These are phyloP conservation scores for Gobio occitaniae DNA, from an alignment of 2,797 vertebrate species.

Conservation along the genomic window DNA sequence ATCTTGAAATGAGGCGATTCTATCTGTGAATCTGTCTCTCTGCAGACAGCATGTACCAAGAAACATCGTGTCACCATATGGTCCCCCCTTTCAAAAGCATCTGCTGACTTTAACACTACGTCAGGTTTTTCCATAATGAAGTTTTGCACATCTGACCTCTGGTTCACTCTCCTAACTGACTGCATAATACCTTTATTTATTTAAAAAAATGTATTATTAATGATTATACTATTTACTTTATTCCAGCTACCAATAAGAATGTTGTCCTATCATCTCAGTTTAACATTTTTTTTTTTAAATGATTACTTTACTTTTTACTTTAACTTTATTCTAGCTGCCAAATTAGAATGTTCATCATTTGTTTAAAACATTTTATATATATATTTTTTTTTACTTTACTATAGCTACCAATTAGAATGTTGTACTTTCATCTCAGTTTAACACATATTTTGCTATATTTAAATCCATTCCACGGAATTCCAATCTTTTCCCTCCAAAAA, in stretches of 20 bases:
- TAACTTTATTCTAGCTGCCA: no score
- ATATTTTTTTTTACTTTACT: background rate
- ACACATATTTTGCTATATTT: background rate
- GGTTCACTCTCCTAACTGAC: background rate
- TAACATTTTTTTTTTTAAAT: no score
- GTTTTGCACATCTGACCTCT: background rate
- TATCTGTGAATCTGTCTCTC: constrained; percentile 22
- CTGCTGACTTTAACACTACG: constrained; percentile 4
- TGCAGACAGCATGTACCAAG: constrained; percentile 27
- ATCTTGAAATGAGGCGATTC: constrained; percentile 11
- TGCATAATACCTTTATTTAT: background rate
- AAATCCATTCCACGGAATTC: background rate
- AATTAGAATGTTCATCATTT: no score
- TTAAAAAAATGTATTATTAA: no score
- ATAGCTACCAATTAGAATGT: background rate
- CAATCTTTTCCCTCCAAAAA: background rate
- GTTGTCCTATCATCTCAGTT: no score
- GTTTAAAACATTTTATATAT: no score
- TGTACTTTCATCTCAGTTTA: background rate
- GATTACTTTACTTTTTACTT: no score
- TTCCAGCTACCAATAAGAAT: no score
- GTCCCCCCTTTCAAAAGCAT: background rate
- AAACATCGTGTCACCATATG: constrained; percentile 1
- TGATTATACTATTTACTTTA: no score
- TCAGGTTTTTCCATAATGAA: background rate